phyloP scores from a whole-genome alignment of 2,797 vertebrate species.

The Chelmon rostratus region DNA sequence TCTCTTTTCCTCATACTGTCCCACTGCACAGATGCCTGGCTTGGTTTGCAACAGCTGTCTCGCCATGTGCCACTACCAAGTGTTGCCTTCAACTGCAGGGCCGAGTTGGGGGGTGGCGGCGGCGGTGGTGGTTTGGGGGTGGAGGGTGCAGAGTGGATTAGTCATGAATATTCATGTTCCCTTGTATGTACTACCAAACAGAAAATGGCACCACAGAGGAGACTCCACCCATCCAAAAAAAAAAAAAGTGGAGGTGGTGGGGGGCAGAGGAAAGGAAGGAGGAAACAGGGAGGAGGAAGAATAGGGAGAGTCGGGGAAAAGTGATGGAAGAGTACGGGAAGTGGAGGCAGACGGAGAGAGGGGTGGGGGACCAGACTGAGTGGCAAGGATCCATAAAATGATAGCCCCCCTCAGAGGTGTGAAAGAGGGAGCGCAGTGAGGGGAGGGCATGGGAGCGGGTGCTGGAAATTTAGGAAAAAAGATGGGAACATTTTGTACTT shows the following conservation, averaged over 20 bases:
- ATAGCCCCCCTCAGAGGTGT: slow-evolving; percentile 65
- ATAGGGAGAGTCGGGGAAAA: slow-evolving; percentile 35
- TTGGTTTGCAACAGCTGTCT: slow-evolving; percentile 89
- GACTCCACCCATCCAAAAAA: slow-evolving; percentile 76
- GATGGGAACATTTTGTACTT: slow-evolving; percentile 46
- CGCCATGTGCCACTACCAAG: slow-evolving; percentile 89
- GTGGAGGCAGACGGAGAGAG: slow-evolving; percentile 52
- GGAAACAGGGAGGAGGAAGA: slow-evolving; percentile 41
- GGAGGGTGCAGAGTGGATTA: slow-evolving; percentile 67
- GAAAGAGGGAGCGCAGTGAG: slow-evolving; percentile 61
- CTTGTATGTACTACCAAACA: slow-evolving; percentile 83
- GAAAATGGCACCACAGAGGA: slow-evolving; percentile 80
- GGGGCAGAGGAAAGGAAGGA: slow-evolving; percentile 37
- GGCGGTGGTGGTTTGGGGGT: slow-evolving; percentile 54
- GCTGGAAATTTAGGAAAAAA: slow-evolving; percentile 17
- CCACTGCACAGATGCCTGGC: slow-evolving; percentile 88
- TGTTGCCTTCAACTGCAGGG: slow-evolving; percentile 84
- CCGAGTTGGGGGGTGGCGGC: slow-evolving; percentile 46
- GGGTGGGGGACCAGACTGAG: slow-evolving; percentile 63
- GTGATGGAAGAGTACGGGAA: slow-evolving; percentile 54
- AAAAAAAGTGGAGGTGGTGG: slow-evolving; percentile 24
- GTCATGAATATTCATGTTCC: slow-evolving; percentile 88
- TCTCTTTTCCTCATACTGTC: slow-evolving; percentile 71
- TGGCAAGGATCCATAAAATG: slow-evolving; percentile 77
- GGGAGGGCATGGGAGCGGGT: slow-evolving; percentile 15